Conservation (phyloP, 2,113 vertebrate genomes). For the Leucopternis melanops region DNA sequence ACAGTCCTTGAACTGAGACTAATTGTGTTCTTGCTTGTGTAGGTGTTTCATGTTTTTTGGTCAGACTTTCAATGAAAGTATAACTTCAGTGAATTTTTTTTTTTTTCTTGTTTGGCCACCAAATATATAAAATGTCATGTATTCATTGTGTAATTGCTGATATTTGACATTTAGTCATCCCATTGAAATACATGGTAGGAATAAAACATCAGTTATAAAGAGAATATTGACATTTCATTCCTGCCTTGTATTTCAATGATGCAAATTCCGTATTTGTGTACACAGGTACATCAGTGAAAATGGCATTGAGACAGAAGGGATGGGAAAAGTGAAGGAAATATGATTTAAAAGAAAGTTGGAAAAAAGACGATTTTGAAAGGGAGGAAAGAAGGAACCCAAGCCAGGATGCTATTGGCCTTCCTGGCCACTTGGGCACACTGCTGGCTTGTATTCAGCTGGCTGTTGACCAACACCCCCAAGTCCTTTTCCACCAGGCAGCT, state of each 20-base stretch:
- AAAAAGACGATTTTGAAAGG: neutral
- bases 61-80: neutral
- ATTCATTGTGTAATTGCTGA: slow-evolving; percentile 24
- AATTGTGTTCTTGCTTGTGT: neutral
- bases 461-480: no score
- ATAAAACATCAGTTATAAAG: neutral
- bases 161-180: slow-evolving; percentile 35
- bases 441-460: no score
- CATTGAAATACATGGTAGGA: slow-evolving; percentile 18
- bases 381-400: neutral
- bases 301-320: neutral
- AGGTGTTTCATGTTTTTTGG: neutral
- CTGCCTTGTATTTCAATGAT: neutral
- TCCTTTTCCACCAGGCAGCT: no score
- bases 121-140: slow-evolving; percentile 22
- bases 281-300: neutral
- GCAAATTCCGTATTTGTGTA: neutral
- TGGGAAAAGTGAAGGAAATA: neutral
- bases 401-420: no score
- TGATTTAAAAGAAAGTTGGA: neutral
- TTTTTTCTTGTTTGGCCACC: neutral
- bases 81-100: neutral
- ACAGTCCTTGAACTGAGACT: neutral
- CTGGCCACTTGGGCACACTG: no score
- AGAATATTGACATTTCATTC: slow-evolving; percentile 26